These are phyloP conservation scores for Gryllus bimaculatus DNA, from an alignment of 1,140 invertebrate genomes.

Conservation along the genomic window DNA sequence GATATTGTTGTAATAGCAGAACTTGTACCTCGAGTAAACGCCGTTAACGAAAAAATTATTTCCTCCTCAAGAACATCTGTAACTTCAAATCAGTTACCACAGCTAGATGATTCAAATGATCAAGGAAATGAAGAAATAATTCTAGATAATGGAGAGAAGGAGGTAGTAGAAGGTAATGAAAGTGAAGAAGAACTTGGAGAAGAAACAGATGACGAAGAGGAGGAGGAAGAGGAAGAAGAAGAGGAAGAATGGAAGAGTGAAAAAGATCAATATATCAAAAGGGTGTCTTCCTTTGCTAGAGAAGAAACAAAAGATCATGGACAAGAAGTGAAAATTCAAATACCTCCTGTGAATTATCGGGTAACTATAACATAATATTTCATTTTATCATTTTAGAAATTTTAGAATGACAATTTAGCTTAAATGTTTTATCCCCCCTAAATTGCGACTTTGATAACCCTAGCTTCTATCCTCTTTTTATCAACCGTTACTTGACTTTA, in stretches of 20 bases:
- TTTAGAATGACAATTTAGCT: too few relatives aligned
- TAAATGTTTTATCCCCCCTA: too few relatives aligned
- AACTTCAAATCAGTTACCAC: not conserved
- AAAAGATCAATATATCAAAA: not conserved
- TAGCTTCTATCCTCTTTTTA: too few relatives aligned
- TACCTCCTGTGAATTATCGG: not conserved
- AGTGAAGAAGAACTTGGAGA: not conserved
- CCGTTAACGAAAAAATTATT: not conserved
- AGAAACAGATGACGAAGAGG: not conserved
- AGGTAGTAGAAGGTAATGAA: not conserved
- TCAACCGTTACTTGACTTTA: too few relatives aligned
- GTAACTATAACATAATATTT: not conserved
- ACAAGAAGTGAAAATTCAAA: not conserved
- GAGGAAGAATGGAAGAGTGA: not conserved
- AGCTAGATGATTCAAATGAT: not conserved
- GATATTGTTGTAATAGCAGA: slow-evolving; percentile 8
- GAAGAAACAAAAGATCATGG: not conserved
- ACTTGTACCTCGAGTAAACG: slow-evolving; percentile 3
- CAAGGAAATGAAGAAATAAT: not conserved
- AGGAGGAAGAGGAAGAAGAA: not conserved
- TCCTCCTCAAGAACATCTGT: not conserved
- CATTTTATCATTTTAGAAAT: too few relatives aligned
- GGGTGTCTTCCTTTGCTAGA: not conserved
- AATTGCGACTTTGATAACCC: too few relatives aligned
- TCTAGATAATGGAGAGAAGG: not conserved